Evolutionary conservation across 30 jellyfish, hydroid and myxozoan genomes (phyloP), one percentile per base, ranked within the genome.

Genomic region (Pelagia noctiluca): DNA sequence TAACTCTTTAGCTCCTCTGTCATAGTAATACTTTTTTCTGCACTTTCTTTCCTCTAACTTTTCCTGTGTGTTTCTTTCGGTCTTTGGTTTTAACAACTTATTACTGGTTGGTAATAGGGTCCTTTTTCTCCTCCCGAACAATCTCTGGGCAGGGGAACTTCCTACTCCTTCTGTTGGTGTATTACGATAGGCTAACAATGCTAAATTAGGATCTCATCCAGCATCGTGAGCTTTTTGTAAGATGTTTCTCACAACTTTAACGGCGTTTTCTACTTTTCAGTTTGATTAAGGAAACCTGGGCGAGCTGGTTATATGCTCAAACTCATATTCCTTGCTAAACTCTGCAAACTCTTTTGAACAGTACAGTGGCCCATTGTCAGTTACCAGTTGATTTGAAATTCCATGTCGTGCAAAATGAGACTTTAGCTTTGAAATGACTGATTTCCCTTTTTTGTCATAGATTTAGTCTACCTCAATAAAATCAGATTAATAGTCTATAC

Each of bases 351-450:
- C n/a, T n/a, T n/a, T n/a, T n/a, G n/a, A n/a, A n/a, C n/a, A n/a
- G 76, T 35, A 84, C n/a, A 37, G 88, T 28, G 89, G 89, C 33
- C 95, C 88, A 29, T 54, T 33, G 79, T 69, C 86, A 34, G 68
- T 47, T 30, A 62, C 73, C 35, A 79, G 29, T 62, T 79, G 69
- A 16, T 63, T 34, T 18, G 90, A 73, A 38, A 65, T 38, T 46
- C 83, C 90, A 76, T 76, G 68, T 54, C n/a, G n/a, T n/a, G n/a
- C n/a, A n/a, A n/a, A n/a, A n/a, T 34, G 68, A 31, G 66, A 34
- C 71, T 76, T 76, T n/a, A n/a, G n/a, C n/a, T n/a, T n/a, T n/a
- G n/a, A n/a, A n/a, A n/a, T n/a, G n/a, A n/a, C n/a, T n/a, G n/a
- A n/a, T n/a, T n/a, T n/a, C n/a, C n/a, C n/a, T n/a, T n/a, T n/a